These are phyloP conservation scores for Rutpela maculata DNA, from an alignment of 2,888 invertebrate genomes.

Conservation along the genomic window DNA sequence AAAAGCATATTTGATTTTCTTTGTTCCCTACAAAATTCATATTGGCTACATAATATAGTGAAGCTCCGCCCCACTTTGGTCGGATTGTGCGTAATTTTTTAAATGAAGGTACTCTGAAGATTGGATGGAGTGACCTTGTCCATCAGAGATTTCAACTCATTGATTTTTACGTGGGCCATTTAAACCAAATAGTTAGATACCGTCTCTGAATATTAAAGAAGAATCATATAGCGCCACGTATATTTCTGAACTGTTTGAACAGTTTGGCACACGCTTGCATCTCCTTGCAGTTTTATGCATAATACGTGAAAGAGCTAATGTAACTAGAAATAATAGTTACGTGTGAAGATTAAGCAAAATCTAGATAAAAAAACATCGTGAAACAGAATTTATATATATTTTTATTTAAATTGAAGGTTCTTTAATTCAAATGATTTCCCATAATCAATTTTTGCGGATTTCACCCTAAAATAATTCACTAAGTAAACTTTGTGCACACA, in stretches of 20 bases:
- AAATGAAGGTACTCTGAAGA: constrained; percentile 7
- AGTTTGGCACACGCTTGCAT: neutral
- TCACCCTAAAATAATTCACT: too few species aligned
- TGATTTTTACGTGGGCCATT: constrained; percentile 7
- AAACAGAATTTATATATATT: neutral
- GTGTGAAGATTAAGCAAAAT: neutral
- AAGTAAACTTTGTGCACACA: too few species aligned
- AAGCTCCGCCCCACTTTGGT: neutral
- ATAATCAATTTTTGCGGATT: too few species aligned
- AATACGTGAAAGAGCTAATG: neutral
- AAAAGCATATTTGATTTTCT: too few species aligned
- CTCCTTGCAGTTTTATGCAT: neutral
- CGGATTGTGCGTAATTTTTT: constrained; percentile 7
- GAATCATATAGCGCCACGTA: neutral
- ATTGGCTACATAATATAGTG: neutral
- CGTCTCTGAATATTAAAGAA: neutral
- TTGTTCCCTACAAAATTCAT: too few species aligned
- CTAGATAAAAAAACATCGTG: neutral
- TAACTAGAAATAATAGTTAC: neutral
- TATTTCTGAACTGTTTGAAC: neutral
- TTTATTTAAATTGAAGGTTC: too few species aligned
- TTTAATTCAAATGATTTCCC: too few species aligned
- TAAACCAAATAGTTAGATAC: neutral
- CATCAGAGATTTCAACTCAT: constrained; percentile 7
- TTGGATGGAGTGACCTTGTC: neutral